Conservation (phyloP, 2,113 vertebrate genomes). For the Burhinus oedicnemus region DNA sequence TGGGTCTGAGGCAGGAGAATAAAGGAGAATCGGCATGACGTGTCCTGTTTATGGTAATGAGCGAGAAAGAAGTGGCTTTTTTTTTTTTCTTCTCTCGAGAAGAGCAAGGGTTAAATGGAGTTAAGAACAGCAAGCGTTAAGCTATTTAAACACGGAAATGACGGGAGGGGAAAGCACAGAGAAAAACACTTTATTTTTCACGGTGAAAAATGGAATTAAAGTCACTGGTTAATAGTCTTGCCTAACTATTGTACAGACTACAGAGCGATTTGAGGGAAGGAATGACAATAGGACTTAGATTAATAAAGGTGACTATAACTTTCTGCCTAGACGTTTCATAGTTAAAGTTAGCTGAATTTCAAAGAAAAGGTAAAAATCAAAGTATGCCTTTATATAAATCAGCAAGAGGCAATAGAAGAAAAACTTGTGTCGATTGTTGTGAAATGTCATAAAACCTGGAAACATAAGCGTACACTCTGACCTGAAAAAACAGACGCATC, state of each 20-base stretch:
- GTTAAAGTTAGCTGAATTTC: background rate
- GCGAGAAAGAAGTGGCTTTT: conserved; percentile 30
- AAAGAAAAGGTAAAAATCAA: background rate
- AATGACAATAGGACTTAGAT: background rate
- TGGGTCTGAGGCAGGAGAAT: conserved; percentile 46
- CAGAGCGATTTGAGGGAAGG: background rate
- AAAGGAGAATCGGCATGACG: conserved; percentile 50
- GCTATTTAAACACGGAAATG: conserved; percentile 51
- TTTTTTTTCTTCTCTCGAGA: background rate
- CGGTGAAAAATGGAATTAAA: conserved; percentile 22
- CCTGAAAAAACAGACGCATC: conserved; percentile 40
- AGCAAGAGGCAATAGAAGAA: background rate
- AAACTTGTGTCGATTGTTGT: background rate
- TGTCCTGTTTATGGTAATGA: conserved; percentile 63
- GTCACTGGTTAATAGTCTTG: background rate
- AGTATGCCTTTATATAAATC: background rate
- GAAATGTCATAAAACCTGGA: conserved; percentile 36
- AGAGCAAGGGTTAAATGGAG: conserved; percentile 61
- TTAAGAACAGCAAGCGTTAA: conserved; percentile 25
- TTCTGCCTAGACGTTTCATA: background rate
- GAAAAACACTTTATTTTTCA: conserved; percentile 40
- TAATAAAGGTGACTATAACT: background rate
- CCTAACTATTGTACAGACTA: background rate
- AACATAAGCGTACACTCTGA: background rate
- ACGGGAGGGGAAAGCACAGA: conserved; percentile 5